Conservation (phyloP, 2,113 vertebrate genomes). For the Pseudonaja textilis region DNA sequence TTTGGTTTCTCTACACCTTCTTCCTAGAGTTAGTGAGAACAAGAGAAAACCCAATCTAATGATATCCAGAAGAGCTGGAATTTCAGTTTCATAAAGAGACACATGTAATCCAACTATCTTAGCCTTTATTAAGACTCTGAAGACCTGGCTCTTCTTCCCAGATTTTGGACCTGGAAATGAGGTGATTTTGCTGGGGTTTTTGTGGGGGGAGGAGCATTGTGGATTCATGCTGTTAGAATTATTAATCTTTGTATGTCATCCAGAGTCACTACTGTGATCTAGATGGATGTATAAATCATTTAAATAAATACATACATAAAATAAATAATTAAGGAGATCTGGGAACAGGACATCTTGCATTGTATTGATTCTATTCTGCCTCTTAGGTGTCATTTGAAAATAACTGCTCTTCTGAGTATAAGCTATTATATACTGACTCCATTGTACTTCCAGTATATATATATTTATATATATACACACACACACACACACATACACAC, state of each 20-base stretch:
- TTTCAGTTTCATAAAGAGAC: background rate
- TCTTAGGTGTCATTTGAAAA: background rate
- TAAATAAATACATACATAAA: background rate
- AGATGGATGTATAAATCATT: background rate
- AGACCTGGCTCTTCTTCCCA: background rate
- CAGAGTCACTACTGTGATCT: background rate
- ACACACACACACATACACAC: too few relatives aligned
- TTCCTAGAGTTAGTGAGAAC: too few relatives aligned
- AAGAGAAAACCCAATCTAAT: too few relatives aligned
- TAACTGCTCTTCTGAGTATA: background rate
- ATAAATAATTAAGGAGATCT: background rate
- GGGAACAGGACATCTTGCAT: background rate
- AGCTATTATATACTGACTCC: background rate
- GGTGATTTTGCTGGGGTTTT: too few relatives aligned
- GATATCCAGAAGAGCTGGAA: too few relatives aligned
- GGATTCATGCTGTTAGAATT: background rate
- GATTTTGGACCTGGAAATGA: background rate
- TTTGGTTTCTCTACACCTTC: too few relatives aligned
- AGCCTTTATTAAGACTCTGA: background rate
- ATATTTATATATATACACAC: background rate
- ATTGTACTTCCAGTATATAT: background rate
- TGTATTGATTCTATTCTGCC: background rate
- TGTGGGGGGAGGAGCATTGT: background rate
- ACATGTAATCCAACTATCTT: background rate
- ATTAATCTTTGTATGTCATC: background rate